phyloP scores from a whole-genome alignment of 2,888 invertebrate species.

The Caenorhabditis imperialis region DNA sequence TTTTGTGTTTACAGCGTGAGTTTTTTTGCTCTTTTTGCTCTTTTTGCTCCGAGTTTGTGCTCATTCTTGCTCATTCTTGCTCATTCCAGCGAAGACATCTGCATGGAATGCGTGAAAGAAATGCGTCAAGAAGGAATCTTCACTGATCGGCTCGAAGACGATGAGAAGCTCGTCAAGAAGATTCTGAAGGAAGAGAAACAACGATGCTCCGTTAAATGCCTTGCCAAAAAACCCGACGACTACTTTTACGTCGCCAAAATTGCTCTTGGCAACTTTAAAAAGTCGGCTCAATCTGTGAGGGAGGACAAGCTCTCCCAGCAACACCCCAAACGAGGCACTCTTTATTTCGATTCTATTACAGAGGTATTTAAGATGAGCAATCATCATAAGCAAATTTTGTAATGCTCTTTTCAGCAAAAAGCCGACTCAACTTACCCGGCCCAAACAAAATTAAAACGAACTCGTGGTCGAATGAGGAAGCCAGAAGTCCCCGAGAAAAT shows the following conservation, averaged over 20 bases:
- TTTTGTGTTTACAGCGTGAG: slow-evolving; percentile 48
- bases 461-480: slow-evolving; percentile 9
- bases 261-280: slow-evolving; percentile 51
- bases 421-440: slow-evolving; percentile 19
- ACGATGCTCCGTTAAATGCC: slow-evolving; percentile 48
- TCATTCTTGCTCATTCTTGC: neutral
- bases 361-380: slow-evolving; percentile 1
- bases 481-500: slow-evolving; percentile 39
- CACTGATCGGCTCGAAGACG: slow-evolving; percentile 57
- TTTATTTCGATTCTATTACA: slow-evolving; percentile 21
- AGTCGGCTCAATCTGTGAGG: slow-evolving; percentile 26
- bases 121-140: slow-evolving; percentile 65
- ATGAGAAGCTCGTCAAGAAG: slow-evolving; percentile 42
- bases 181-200: slow-evolving; percentile 60
- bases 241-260: slow-evolving; percentile 57
- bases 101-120: slow-evolving; percentile 65
- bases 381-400: neutral
- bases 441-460: slow-evolving; percentile 8
- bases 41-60: too few species aligned
- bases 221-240: slow-evolving; percentile 9
- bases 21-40: too few species aligned
- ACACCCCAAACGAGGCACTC: slow-evolving; percentile 16
- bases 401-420: slow-evolving; percentile 33
- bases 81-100: slow-evolving; percentile 68
- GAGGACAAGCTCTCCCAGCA: slow-evolving; percentile 16